A percentile compares a stretch with the other conserved stretches of the same genome.
These are phyloP conservation scores for Callimorpha dominula DNA, from an alignment of 2,888 invertebrate species.

Conservation along the genomic window DNA sequence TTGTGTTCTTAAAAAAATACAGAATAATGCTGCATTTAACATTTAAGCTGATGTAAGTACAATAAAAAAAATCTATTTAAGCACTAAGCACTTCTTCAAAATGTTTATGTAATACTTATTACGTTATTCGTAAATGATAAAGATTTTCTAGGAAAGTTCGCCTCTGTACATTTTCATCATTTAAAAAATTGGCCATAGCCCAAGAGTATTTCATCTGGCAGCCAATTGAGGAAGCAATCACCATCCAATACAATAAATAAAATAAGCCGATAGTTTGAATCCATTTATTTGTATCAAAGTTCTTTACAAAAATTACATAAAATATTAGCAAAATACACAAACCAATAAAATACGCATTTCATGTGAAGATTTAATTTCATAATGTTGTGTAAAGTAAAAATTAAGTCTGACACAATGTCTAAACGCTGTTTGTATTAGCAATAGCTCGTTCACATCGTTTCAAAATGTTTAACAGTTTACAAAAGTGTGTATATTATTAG, in stretches of 20 bases:
- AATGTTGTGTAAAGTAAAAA: slow-evolving; percentile 29
- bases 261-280: slow-evolving; percentile 52
- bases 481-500: not conserved
- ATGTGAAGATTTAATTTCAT: slow-evolving; percentile 33
- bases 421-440: slow-evolving; percentile 14
- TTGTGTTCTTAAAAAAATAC: too few relatives aligned
- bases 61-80: too few relatives aligned
- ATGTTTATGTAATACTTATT: too few relatives aligned
- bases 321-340: slow-evolving; percentile 67
- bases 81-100: too few relatives aligned
- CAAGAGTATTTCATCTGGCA: slow-evolving; percentile 54
- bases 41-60: too few relatives aligned
- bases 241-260: slow-evolving; percentile 28
- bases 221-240: slow-evolving; percentile 42
- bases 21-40: too few relatives aligned
- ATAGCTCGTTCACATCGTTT: not conserved
- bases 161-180: slow-evolving; percentile 56
- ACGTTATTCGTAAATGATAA: not conserved
- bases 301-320: slow-evolving; percentile 64
- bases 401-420: slow-evolving; percentile 27
- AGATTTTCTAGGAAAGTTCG: slow-evolving; percentile 36
- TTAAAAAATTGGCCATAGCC: slow-evolving; percentile 63
- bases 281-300: slow-evolving; percentile 72
- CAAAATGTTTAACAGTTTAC: not conserved
- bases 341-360: slow-evolving; percentile 61